Percentiles rank a stretch among this genome's conserved stretches.
Evolutionary conservation across 2,113 vertebrate genomes (phyloP).

Genomic region (Microtus oregoni): DNA sequence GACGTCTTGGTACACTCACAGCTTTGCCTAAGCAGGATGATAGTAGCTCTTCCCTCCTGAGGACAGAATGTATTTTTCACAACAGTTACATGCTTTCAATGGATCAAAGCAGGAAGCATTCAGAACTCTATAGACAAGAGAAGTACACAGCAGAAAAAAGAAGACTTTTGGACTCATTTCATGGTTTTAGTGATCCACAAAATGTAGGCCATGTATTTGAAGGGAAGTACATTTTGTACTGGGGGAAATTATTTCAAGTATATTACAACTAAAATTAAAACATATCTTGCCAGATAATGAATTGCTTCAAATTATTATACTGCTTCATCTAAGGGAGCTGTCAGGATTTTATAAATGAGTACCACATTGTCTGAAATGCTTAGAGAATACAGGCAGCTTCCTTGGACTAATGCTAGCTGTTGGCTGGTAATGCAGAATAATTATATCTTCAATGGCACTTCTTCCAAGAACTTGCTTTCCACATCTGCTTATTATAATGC

Average conservation of each 20-base stretch:
- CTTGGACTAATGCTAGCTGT: constrained; percentile 71
- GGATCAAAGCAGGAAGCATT: constrained; percentile 48
- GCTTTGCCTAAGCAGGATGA: neutral
- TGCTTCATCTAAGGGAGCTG: constrained; percentile 75
- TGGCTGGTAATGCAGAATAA: constrained; percentile 64
- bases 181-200: constrained; percentile 49
- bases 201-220: constrained; percentile 56
- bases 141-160: neutral
- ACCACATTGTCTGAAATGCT: constrained; percentile 70
- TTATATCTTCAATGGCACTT: constrained; percentile 69
- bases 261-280: constrained; percentile 71
- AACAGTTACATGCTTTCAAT: constrained; percentile 51
- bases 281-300: constrained; percentile 66
- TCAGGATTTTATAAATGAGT: constrained; percentile 79
- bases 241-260: constrained; percentile 64
- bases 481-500: constrained; percentile 60
- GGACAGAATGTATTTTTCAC: neutral
- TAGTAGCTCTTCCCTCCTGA: neutral
- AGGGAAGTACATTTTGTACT: constrained; percentile 54
- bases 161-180: constrained; percentile 38
- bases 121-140: neutral
- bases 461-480: constrained; percentile 74
- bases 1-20: constrained; percentile 38
- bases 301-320: constrained; percentile 67
- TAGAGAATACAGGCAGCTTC: constrained; percentile 67